Evolutionary conservation across 2,888 invertebrate species (phyloP), one percentile per base, ranked within the genome.

Genomic region (Pandemis cinnamomeana): DNA sequence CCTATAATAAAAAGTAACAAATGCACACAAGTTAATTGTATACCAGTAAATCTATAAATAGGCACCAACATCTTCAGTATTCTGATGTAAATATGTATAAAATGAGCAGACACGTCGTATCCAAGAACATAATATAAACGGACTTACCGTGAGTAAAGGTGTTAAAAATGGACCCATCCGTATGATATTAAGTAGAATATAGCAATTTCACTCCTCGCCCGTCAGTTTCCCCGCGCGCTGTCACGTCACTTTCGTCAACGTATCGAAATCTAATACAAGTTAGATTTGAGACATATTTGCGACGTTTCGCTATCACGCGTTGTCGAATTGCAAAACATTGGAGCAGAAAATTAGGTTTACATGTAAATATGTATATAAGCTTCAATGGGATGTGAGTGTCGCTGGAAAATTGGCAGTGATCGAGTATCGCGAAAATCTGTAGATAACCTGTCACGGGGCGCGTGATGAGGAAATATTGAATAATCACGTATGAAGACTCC

Each of bases 331-430:
- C 78, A 81, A 85, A 83, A 86, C 85, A 87, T 78, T 83, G 85
- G 77, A 84, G 86, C 85, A 83, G 87, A 88, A 90, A 90, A 90
- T 89, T 86, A 88, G 83, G 86, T 89, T 89, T 88, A 80, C 84
- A 83, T 85, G 80, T 83, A 82, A 84, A 85, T 84, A 84, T 82
- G 80, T 81, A 80, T 81, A 83, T 78, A 81, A 80, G 81, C 80
- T 84, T 80, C 80, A 80, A 82, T 83, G 82, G 73, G 79, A 83
- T 83, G 83, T 83, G 84, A 84, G 82, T 83, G 86, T 87, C 85
- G 85, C 81, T 82, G 84, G 83, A 86, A 89, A 89, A 89, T 89
- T 88, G 88, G 83, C 86, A 83, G 83, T 88, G 86, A 89, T 89
- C 84, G 86, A 88, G 84, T 85, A 85, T 85, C 76, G 70, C 51